phyloP scores from a whole-genome alignment of 2,797 vertebrate species.

The Megalops cyprinoides region DNA sequence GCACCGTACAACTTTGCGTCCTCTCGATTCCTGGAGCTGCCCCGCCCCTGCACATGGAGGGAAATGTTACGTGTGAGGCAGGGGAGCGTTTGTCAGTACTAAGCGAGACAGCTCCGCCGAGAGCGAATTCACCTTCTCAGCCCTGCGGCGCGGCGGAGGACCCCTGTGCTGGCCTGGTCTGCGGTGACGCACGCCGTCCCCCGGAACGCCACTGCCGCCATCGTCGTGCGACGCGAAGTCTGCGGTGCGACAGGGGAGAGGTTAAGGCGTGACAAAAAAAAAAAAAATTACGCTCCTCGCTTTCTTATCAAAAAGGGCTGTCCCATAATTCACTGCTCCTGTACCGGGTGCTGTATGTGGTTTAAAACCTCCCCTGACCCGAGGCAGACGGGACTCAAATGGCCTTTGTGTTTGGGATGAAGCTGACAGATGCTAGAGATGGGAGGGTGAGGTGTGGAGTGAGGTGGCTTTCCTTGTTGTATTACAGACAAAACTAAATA shows the following conservation, averaged over 20 bases:
- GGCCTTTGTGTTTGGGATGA: too few relatives aligned
- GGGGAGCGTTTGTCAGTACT: conserved; percentile 18
- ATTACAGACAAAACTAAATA: background rate
- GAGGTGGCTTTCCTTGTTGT: too few relatives aligned
- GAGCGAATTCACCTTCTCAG: conserved; percentile 68
- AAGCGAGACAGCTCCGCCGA: conserved; percentile 36
- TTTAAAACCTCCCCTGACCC: too few relatives aligned
- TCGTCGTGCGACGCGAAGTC: conserved; percentile 44
- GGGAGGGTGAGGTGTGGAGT: too few relatives aligned
- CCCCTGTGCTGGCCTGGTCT: conserved; percentile 55
- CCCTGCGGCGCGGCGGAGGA: conserved; percentile 50
- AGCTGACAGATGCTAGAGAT: too few relatives aligned
- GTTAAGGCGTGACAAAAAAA: background rate
- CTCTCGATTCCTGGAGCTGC: background rate
- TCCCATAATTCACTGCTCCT: too few relatives aligned
- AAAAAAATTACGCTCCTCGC: background rate
- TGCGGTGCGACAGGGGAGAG: conserved; percentile 29
- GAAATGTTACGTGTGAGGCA: conserved; percentile 21
- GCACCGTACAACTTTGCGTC: too few relatives aligned
- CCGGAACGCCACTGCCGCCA: conserved; percentile 32
- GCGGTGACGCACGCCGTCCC: conserved; percentile 62
- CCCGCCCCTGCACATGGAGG: conserved; percentile 31
- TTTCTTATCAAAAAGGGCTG: background rate
- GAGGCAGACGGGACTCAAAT: too few relatives aligned
- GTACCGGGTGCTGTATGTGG: too few relatives aligned